Percentiles rank a stretch among this genome's conserved stretches.
These are phyloP conservation scores for Fregata magnificens DNA, from an alignment of 2,113 vertebrate species.

Conservation along the genomic window DNA sequence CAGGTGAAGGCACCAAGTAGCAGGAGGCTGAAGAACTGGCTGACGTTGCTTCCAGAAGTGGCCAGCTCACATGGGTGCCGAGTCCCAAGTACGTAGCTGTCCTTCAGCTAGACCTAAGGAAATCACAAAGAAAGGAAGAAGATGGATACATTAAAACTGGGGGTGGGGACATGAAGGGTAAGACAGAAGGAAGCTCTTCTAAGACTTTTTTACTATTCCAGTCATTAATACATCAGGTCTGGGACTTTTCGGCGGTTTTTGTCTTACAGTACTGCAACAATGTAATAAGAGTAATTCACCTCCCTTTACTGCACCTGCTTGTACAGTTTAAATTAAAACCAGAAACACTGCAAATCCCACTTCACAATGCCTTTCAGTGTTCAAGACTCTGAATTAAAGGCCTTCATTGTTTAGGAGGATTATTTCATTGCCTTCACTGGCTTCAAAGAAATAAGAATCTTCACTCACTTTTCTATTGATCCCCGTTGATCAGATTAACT, in stretches of 20 bases:
- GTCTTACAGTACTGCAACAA: slow-evolving; percentile 56
- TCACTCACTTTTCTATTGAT: slow-evolving; percentile 78
- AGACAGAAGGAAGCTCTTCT: neutral
- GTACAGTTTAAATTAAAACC: slow-evolving; percentile 87
- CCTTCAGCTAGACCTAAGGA: neutral
- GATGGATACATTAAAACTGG: neutral
- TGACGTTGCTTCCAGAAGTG: neutral
- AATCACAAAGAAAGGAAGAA: neutral
- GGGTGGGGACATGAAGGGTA: rapidly evolving
- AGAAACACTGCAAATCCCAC: slow-evolving; percentile 89
- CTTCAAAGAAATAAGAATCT: slow-evolving; percentile 79
- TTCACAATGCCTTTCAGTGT: slow-evolving; percentile 84
- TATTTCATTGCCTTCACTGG: slow-evolving; percentile 70
- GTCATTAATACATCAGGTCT: neutral
- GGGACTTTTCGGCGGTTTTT: neutral
- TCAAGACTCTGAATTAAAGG: slow-evolving; percentile 71
- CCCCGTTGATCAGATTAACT: slow-evolving; percentile 79
- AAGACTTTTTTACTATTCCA: neutral
- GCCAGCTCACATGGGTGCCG: rapidly evolving
- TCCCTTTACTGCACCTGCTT: slow-evolving; percentile 84
- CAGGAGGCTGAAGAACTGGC: neutral
- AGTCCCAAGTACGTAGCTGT: neutral
- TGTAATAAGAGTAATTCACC: slow-evolving; percentile 75
- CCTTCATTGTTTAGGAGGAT: slow-evolving; percentile 81
- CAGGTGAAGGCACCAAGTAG: neutral